Percentiles rank a stretch among this genome's conserved stretches.
Conservation (phyloP, 2,797 vertebrate species). For the Euphonia xanthogaster region DNA sequence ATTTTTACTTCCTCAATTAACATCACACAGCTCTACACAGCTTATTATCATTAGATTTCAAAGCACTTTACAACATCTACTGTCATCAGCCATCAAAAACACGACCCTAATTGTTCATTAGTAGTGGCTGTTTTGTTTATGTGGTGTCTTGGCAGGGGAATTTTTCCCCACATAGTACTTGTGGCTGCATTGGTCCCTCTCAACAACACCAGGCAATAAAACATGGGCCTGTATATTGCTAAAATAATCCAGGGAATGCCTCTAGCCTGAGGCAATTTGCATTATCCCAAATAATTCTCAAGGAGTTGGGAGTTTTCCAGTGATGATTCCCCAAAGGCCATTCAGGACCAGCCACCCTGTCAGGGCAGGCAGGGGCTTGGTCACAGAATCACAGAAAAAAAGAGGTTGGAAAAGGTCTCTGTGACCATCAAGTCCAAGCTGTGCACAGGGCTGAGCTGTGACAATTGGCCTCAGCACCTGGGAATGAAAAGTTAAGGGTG, state of each 20-base stretch:
- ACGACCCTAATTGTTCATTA: slow-evolving; percentile 23
- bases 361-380: neutral
- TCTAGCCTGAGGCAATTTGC: neutral
- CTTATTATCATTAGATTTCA: neutral
- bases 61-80: neutral
- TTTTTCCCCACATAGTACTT: neutral
- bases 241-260: neutral
- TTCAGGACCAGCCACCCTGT: neutral
- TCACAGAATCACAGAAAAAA: no score
- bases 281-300: neutral
- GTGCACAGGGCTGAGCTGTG: neutral
- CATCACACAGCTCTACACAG: neutral
- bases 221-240: neutral
- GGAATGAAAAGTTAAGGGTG: neutral
- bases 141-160: neutral
- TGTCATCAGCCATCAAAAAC: neutral
- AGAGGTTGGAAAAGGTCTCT: neutral
- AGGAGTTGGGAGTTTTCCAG: neutral
- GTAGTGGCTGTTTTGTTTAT: neutral
- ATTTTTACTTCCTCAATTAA: neutral
- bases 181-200: neutral
- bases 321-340: neutral
- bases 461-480: neutral
- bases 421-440: neutral
- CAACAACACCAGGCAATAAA: neutral